These are phyloP conservation scores for Tetranychus truncatus DNA, from an alignment of 2,888 invertebrate species.

Conservation along the genomic window DNA sequence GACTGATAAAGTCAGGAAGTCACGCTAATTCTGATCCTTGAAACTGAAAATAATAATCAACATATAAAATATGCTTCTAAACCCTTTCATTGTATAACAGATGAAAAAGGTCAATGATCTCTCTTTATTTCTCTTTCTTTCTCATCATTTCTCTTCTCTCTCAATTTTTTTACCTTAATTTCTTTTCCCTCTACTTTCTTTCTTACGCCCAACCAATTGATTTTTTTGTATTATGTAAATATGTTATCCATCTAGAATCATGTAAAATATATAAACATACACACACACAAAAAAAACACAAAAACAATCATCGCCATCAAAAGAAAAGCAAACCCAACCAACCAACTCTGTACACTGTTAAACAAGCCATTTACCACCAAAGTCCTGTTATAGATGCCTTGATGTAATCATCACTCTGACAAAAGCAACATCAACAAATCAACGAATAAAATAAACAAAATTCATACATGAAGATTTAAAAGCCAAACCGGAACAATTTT, in stretches of 20 bases:
- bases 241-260: neutral
- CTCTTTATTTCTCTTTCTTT: constrained; percentile 7
- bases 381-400: neutral
- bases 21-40: neutral
- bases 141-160: neutral
- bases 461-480: neutral
- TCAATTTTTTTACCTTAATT: neutral
- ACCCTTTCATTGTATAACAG: neutral
- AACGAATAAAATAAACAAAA: neutral
- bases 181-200: neutral
- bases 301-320: neutral
- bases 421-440: neutral
- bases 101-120: neutral
- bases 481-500: neutral
- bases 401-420: neutral
- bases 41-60: neutral
- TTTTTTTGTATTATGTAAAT: neutral
- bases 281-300: neutral
- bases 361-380: neutral
- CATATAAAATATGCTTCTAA: neutral
- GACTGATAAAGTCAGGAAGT: neutral
- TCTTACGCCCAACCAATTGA: neutral
- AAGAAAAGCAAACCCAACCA: too few relatives aligned
- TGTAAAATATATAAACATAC: neutral
- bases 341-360: too few relatives aligned